Base-by-base conservation (phyloP, 2,888 invertebrate species). In the Agonopterix arenella region DNA sequence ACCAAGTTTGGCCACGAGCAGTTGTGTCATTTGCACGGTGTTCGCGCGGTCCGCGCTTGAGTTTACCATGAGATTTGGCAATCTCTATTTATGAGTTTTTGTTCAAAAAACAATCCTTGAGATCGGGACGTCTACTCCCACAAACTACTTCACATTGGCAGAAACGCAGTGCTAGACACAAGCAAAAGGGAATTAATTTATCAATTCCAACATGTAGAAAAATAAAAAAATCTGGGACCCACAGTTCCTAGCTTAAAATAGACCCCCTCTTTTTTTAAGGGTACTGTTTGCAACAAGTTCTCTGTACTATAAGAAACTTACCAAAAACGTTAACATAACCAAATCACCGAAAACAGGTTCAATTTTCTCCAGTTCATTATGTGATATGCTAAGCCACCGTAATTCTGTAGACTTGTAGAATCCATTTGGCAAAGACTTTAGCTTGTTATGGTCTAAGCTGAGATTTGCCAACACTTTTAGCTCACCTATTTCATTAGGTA, bases 281-380 rank as follows among this genome's bases (percentile, higher is more conserved):
- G n/a, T n/a, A n/a, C n/a, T 28, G 2, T 28, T 28, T 28, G 28
- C 7, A n/a, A 28, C 7, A 28, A 7, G 1, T 5, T 28, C 28
- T 5, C 28, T 28, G 28, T 28, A 28, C 5, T 28, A 1, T 28
- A 28, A 28, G 28, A 13, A 36, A 57, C 76, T 74, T 73, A 85
- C 88, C 80, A 88, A 70, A 72, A 78, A 85, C 47, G 73, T 83
- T 46, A 98, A 84, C 93, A 95, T 94, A 50, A 94, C 91, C 55
- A 97, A 84, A 79, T 96, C 94, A 49, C 95, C 95, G 64, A 97
- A 90, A 55, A 93, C 93, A 28, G 94, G 91, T 65, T 92, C 90
- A 45, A 97, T 82, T 60, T 89, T 86, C 37, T 84, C 82, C 48
- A 97, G 83, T 55, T 89, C 76, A 85, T 97, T 97, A 76, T 95